Base-by-base conservation (phyloP, 2,797 vertebrate genomes). In the Ctenochaetus hawaiiensis region DNA sequence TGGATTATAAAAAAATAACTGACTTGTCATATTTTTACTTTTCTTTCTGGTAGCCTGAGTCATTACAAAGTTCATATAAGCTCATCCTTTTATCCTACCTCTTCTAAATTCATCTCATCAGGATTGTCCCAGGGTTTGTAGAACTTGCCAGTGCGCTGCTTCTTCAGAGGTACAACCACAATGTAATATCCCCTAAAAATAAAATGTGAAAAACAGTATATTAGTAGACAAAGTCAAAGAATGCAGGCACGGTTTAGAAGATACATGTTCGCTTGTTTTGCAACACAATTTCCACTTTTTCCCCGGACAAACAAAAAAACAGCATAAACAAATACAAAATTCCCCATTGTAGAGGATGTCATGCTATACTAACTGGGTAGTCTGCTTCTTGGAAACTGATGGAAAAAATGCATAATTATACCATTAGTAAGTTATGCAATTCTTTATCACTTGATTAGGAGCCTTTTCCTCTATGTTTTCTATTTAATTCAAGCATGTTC, bases 91-190 rank as follows among this genome's bases (percentile, higher is more conserved):
- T 4, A 67, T 87, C 84, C 0, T 96, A 99, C 98, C 97, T 99
- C 98, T 83, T 99, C 98, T 84, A 99, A 91, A 90, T 99, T 97
- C 98, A 99, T 99, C 91, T 99, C 98, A 84, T 99, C 98, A 0
- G 98, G 98, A 92, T 93, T 99, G 84, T 99, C 97, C 97, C 96
- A 98, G 11, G 96, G 97, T 91, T 98, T 99, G 89, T 96, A 92
- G 90, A 99, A 99, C 92, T 99, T 99, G 76, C 98, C 98, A 1
- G 92, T 89, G 60, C 96, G 96, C 87, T 97, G 97, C 83, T 99
- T 99, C 95, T 99, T 99, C 93, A 99, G 95, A 87, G 98, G 98
- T 51, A 99, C 98, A 78, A 99, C 98, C 82, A 99, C 97, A 68
- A 99, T 96, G 86, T 98, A 99, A 94, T 98, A 99, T 71, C 96